phyloP scores from a whole-genome alignment of 2,797 vertebrate genomes.

The Anolis apletophallus region DNA sequence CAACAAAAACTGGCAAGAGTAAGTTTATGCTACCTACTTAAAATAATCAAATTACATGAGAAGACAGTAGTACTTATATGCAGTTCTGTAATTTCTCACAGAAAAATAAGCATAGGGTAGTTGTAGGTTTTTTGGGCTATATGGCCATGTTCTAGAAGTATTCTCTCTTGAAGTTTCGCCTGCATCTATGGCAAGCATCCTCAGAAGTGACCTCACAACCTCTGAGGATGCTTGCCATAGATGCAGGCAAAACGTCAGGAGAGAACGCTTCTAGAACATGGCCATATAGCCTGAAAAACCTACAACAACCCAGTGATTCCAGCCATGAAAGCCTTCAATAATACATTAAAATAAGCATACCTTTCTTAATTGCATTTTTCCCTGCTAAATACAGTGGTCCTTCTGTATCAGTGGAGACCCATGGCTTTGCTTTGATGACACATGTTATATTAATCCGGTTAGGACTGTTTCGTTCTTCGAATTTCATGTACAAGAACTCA shows the following conservation, averaged over 20 bases:
- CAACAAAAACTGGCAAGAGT: no score
- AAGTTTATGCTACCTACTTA: not conserved
- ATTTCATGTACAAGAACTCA: conserved; percentile 78
- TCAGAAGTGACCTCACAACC: no score
- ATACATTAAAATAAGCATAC: conserved; percentile 66
- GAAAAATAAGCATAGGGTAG: conserved; percentile 53
- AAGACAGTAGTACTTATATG: not conserved
- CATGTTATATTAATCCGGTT: conserved; percentile 82
- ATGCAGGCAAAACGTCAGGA: no score
- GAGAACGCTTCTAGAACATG: no score
- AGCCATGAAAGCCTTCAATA: no score
- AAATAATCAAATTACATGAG: not conserved
- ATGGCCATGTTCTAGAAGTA: no score
- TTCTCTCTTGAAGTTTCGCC: no score
- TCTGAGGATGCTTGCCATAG: no score
- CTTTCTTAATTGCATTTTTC: conserved; percentile 79
- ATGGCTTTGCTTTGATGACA: conserved; percentile 80
- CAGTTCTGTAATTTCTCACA: not conserved
- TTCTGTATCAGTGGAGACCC: conserved; percentile 74
- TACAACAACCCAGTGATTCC: no score
- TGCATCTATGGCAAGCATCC: no score
- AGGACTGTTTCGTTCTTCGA: conserved; percentile 82
- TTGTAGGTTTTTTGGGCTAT: no score
- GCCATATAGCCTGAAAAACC: no score
- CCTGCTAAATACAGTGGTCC: conserved; percentile 81